Base-by-base conservation (phyloP, 2,888 invertebrate genomes). In the Uropetala carovei region DNA sequence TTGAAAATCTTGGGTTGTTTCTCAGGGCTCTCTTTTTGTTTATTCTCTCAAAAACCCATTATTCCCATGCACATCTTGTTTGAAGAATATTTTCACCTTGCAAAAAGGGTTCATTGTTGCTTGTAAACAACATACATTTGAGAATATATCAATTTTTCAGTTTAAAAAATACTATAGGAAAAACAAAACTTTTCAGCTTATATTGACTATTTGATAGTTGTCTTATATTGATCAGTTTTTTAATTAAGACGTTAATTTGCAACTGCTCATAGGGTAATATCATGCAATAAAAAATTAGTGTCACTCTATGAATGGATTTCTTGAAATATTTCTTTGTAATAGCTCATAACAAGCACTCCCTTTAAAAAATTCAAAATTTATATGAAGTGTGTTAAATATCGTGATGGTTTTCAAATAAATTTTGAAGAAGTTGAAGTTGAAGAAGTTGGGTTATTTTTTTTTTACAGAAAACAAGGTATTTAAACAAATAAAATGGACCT, bases 11-110 rank as follows among this genome's bases (percentile, higher is more conserved):
- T 43, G 43, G 43, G 43, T 11, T 64, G 5, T 64, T n/a, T 64
- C 64, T 83, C 56, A 43, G 18, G 5, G 43, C 56, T 83, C 43
- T 83, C 83, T 56, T 43, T n/a, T 57, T 56, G n/a, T 56, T 43
- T n/a, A 83, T 83, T 83, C 83, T 83, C 11, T 83, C 83, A 83
- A 83, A 83, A 56, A 10, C 83, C 83, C n/a, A 57, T 43, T 83
- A 7, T 57, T 57, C 83, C 83, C 57, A 11, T 56, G 83, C 83
- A 83, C 83, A 56, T 83, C 83, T 83, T 83, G 56, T 56, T 83
- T 83, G 83, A 43, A 83, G 83, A 83, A 83, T 83, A 82, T 82
- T 16, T 43, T 82, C 27, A 82, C 13, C 83, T 83, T 18, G 57
- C n/a, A 57, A 83, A 83, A 57, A 83, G n/a, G 56, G 83, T 83